Evolutionary conservation across 1,140 invertebrate genomes (phyloP), one percentile per base, ranked within the genome.

Genomic region (Ceratina calcarata): DNA sequence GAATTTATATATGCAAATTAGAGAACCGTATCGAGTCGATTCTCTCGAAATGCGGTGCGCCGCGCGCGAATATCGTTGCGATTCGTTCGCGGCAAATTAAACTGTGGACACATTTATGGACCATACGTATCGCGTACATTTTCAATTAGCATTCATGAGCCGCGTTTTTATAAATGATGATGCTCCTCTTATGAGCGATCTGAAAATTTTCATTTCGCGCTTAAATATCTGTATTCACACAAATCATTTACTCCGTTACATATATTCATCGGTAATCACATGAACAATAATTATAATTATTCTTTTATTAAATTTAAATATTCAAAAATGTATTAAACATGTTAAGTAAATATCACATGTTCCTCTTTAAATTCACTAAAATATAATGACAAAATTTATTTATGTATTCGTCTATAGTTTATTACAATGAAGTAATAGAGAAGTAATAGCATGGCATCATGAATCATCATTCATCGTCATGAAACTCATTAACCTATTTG

Each of bases 1-100:
- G 72, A 81, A 85, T 86, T 72, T 79, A 76, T 86, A 45, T 78
- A 86, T 87, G 82, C 74, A 87, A 86, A 87, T 81, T 70, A 84
- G 61, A 84, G 61, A 49, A 68, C 51, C 37, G 64, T 86, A 85
- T 85, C 37, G 37, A 45, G 37, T 45, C 37, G 37, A 45, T 45
- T 45, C 37, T 45, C 37, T 45, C 37, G 37, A 45, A 45, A 45
- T 45, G 37, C 37, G 37, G 6, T 0, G 37, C 37, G 37, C 2
- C 10, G 0, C 37, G 37, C 64, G 73, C 58, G 79, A 76, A 57
- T 61, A 70, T 75, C 76, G 69, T 67, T 58, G 67, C 62, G 71
- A 86, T 80, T 85, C 76, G 76, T 82, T 79, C 20, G 67, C 51
- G 82, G 53, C 60, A 69, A 81, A 85, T 85, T 85, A 85, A 81